Evolutionary conservation across 2,113 vertebrate species (phyloP), one percentile per base, ranked within the genome.

Genomic region (Eonycteris spelaea): DNA sequence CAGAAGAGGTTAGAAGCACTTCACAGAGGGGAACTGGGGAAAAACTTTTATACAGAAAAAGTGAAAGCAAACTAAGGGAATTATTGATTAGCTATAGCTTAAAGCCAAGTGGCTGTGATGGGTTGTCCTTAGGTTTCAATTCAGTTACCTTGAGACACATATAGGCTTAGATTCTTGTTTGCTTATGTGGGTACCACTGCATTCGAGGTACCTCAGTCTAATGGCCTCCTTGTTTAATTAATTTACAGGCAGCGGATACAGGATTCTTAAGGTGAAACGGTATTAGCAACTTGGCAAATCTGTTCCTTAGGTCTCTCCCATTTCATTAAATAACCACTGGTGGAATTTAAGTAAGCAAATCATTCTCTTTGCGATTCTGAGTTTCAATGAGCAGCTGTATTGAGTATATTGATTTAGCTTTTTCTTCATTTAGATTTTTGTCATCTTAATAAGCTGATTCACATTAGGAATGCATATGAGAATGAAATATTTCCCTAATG

Each of bases 401-500:
- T 59, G 65, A 77, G 24, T 94, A 71, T 78, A 88, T 86, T 97
- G 79, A 75, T 92, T 97, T 96, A 95, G 13, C 24, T 78, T 94
- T 97, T 96, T 67, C 65, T 95, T 71, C 85, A 84, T 95, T 94
- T 95, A 92, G 78, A 94, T 85, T 88, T 88, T 77, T 95, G 94
- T 96, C 84, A 94, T 84, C 61, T 95, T 95, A 86, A 82, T 86
- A 94, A 94, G 77, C 61, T 45, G 43, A 86, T 73, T 95, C 71
- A n/a, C 73, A 93, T 96, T 95, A 94, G 43, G 84, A 95, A 87
- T 85, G 43, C 59, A 73, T 93, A 88, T 95, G 95, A 82, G 33
- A 65, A 95, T 90, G 59, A 97, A 95, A 88, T 95, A 92, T 95
- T 94, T 85, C 26, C 51, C 73, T 92, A 89, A 95, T 91, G 55